Base-by-base conservation (phyloP, 2,797 vertebrate species). In the Typhlichthys subterraneus region DNA sequence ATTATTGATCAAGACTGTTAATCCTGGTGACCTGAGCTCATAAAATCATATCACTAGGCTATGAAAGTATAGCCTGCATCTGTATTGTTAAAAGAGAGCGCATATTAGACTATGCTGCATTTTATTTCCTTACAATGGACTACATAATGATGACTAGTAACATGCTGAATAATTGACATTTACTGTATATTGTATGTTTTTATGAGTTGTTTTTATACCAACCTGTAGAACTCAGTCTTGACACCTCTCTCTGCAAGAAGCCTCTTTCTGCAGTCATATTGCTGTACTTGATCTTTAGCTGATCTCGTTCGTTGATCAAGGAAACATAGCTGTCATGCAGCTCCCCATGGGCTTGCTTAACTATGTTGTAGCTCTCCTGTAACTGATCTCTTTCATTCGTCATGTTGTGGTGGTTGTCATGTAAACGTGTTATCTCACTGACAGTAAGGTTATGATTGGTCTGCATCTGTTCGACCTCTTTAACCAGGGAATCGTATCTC, bases 251-350 rank as follows among this genome's bases (percentile, higher is more conserved):
- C 64, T 53, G 66, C 7, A 83, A 52, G 23, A 49, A 1, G 5
- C 81, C 76, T 46, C 46, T 73, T 69, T 84, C 80, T 12, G 31
- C 51, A 0, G 69, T 87, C 81, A 89, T 58, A 52, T 85, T 84
- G 23, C 45, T 33, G 2, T 62, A 66, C 0, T 4, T 50, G 0
- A 1, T 57, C 55, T 84, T 65, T 10, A 87, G 60, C 4, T 63
- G 45, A 0, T 53, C 10, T 55, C 76, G 86, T 38, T 86, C 79
- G 10, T 51, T 2, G 10, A 31, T 0, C 47, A 73, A 5, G 1
- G 56, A 38, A 0, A 0, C 0, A 4, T 79, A 83, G 0, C 45
- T 8, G 0, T 0, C 58, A 29, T 11, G 72, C 53, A 88, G 10
- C 19, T 12, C 17, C 2, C 76, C 63, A 8, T 55, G 17, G 0